Evolutionary conservation across 1,140 invertebrate species (phyloP), one percentile per base, ranked within the genome.

Genomic region (Helicorthomorpha holstii): DNA sequence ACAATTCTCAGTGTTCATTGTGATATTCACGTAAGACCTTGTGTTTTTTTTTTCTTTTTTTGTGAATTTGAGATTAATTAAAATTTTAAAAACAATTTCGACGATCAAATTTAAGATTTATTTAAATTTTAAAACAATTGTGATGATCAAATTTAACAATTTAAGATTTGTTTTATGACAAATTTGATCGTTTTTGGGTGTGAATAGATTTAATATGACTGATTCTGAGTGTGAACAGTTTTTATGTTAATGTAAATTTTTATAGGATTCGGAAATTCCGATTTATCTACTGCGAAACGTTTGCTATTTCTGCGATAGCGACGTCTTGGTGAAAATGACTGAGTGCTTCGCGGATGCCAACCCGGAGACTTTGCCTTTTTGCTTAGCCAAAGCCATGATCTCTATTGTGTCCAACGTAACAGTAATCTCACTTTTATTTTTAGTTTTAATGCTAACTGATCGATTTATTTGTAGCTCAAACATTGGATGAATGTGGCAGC

Each of bases 401-500:
- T 82, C 82, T 58, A 79, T 90, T 51, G 82, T 91, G 55, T 86
- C 87, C 53, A 91, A 92, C 75, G 78, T 94, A 63, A 64, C 66
- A 64, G 7, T 34, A 7, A 7, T n/a, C n/a, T n/a, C n/a, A 24
- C 19, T n/a, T 19, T 52, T n/a, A 42, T 41, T 7, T 22, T 51
- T 21, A 42, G 3, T 25, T 54, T 10, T 12, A 16, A 34, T 7
- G 24, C 23, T 24, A 1, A 2, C 1, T 29, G 22, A 24, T 24
- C 49, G 22, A 25, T 1, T 23, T 24, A 14, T 23, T 54, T 53
- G n/a, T 56, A 70, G 68, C 51, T 70, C 41, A 88, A 92, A 63
- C 69, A 91, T n/a, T 94, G 89, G 89, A 76, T 94, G 58, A 92
- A 92, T 69, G 88, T 85, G 60, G 78, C 83, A 58, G 85, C 85